A percentile compares a stretch with the other conserved stretches of the same genome.
phyloP scores from a whole-genome alignment of 2,113 vertebrate species.

The Chiloscyllium plagiosum region DNA sequence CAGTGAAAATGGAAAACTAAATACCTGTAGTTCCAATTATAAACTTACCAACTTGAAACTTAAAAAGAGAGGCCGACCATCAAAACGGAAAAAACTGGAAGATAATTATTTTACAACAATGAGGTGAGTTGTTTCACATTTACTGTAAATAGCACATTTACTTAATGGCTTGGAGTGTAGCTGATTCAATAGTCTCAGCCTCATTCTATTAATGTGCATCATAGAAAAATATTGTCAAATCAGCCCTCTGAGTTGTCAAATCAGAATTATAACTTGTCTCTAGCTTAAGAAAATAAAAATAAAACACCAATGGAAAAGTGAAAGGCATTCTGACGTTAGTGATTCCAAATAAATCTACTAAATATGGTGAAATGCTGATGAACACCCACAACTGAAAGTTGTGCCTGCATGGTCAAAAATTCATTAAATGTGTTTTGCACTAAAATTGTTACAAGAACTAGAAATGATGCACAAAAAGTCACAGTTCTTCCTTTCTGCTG shows the following conservation, averaged over 20 bases:
- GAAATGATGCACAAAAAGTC: not conserved
- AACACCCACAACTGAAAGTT: not conserved
- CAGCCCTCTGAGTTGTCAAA: not conserved
- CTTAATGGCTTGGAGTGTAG: not conserved
- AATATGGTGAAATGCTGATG: not conserved
- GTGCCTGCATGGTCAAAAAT: not conserved
- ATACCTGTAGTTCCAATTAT: not conserved
- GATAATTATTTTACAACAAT: constrained; percentile 49
- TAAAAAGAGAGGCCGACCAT: constrained; percentile 59
- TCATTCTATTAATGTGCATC: not conserved
- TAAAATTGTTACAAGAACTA: not conserved
- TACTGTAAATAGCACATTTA: not conserved
- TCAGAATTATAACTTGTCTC: not conserved
- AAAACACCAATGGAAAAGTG: not conserved
- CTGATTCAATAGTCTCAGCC: not conserved
- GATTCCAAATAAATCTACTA: not conserved
- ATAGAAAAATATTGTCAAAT: not conserved
- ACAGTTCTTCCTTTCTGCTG: not conserved
- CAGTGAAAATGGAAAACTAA: constrained; percentile 31
- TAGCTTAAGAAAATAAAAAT: not conserved
- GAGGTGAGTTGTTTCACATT: not conserved
- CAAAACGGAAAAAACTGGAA: constrained; percentile 79
- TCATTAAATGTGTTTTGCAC: not conserved
- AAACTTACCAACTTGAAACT: not conserved
- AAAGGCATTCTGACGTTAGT: not conserved